Conservation (phyloP, 2,888 invertebrate species). For the Rotaria socialis region DNA sequence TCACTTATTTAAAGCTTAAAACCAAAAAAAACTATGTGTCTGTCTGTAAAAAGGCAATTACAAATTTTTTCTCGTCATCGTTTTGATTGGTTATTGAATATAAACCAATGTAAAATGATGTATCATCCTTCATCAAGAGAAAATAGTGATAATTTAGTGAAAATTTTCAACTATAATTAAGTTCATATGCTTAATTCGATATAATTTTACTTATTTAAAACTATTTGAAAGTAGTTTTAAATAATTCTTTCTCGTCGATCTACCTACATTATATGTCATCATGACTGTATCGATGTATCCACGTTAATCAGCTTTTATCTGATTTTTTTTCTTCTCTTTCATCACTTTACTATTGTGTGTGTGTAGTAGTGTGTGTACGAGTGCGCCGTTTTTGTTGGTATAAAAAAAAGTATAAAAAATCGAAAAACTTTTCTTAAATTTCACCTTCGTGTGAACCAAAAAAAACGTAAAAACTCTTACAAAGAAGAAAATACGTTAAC, state of each 20-base stretch:
- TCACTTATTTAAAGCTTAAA: not conserved
- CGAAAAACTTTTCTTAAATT: not conserved
- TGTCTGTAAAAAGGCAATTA: too few relatives aligned
- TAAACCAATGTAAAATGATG: not conserved
- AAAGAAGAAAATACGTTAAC: not conserved
- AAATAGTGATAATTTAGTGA: not conserved
- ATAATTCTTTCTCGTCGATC: not conserved
- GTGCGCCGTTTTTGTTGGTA: not conserved
- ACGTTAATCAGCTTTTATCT: conserved; percentile 9
- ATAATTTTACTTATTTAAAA: too few relatives aligned
- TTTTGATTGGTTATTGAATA: not conserved
- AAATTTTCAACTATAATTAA: not conserved
- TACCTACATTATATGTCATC: not conserved
- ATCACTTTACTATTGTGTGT: conserved; percentile 4
- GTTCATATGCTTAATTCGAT: too few relatives aligned
- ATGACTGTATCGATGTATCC: not conserved
- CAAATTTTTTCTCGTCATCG: too few relatives aligned
- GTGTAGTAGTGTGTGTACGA: not conserved
- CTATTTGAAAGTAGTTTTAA: not conserved
- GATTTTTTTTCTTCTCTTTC: not conserved
- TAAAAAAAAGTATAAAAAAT: not conserved
- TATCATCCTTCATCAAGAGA: not conserved
- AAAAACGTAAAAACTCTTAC: not conserved
- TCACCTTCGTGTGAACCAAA: not conserved
- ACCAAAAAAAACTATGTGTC: too few relatives aligned